phyloP scores from a whole-genome alignment of 2,888 invertebrate species.

The Therioaphis trifolii region DNA sequence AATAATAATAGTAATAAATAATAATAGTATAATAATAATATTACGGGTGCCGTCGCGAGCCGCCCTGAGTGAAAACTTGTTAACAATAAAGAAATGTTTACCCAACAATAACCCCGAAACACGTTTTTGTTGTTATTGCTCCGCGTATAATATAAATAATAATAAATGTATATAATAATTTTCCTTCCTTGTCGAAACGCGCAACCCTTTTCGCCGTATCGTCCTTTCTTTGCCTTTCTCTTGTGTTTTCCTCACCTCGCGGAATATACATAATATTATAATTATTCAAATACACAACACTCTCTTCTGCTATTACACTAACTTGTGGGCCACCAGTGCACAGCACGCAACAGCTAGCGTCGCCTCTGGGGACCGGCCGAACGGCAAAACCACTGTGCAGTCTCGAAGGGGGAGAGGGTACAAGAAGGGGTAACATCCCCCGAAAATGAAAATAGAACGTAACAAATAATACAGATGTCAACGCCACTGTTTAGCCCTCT shows the following conservation, averaged over 20 bases:
- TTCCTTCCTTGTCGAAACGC: background rate
- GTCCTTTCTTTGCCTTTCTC: constrained; percentile 10
- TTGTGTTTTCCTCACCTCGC: constrained; percentile 41
- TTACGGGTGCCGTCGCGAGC: background rate
- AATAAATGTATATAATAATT: constrained; percentile 34
- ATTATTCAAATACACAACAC: constrained; percentile 18
- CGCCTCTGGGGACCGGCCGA: background rate
- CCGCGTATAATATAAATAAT: constrained; percentile 22
- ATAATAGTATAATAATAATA: constrained; percentile 34
- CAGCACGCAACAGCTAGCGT: background rate
- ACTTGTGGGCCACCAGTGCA: background rate
- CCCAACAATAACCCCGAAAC: constrained; percentile 58
- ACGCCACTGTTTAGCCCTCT: constrained; percentile 48
- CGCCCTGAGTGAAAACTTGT: constrained; percentile 38
- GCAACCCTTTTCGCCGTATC: background rate
- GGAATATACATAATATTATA: background rate
- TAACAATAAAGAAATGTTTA: constrained; percentile 58
- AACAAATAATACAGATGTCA: constrained; percentile 61
- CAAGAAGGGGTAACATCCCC: constrained; percentile 5
- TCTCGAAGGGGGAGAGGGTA: background rate
- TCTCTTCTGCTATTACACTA: background rate
- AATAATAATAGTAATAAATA: background rate
- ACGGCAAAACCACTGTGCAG: background rate
- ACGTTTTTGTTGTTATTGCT: constrained; percentile 50
- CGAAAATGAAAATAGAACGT: background rate